Base-by-base conservation (phyloP, 2,797 vertebrate species). In the Halcyon smyrnensis region DNA sequence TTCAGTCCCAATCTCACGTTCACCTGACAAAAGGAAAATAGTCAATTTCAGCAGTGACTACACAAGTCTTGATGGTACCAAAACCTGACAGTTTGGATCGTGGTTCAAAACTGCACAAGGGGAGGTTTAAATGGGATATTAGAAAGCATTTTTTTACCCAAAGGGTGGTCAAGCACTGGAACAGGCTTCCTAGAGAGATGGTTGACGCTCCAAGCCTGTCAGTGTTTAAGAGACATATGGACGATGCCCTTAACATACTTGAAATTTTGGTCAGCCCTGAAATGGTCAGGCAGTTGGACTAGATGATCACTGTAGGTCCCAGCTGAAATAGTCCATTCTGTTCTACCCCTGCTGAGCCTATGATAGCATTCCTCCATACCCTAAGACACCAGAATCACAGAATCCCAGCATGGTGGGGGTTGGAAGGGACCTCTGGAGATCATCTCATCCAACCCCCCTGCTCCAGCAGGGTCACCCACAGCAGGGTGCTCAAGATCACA, bases 1-100 rank as follows among this genome's bases (percentile, higher is more conserved):
- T 89, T 98, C 98, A 34, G 98, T 98, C 73, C 98, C 98, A 6
- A 98, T n/a, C 91, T 98, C 98, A 14, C 98, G 97, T 37, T 98
- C 98, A 88, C 97, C 98, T 98, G 97, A 12, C 30, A 30, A 53
- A 91, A 89, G 36, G 7, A 68, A 14, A 63, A n/a, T 2, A 12
- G 27, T 34, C 4, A 41, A 77, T 4, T 43, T 28, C 32, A 71
- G 43, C 32, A 50, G 56, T 0, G 7, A 24, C 5, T 18, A 21
- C 36, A n/a, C 11, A 16, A 15, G 4, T 14, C n/a, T 11, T 2
- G 27, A 8, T 0, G 6, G 39, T 9, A 67, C 25, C 63, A 23
- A 43, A 86, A 50, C 24, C n/a, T 11, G 36, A 6, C 6, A 14
- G n/a, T 2, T 16, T 16, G 36, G 64, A 53, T 51, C 50, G 28